Conservation (phyloP, 2,797 vertebrate species). For the Cercopithecus petaurista region DNA sequence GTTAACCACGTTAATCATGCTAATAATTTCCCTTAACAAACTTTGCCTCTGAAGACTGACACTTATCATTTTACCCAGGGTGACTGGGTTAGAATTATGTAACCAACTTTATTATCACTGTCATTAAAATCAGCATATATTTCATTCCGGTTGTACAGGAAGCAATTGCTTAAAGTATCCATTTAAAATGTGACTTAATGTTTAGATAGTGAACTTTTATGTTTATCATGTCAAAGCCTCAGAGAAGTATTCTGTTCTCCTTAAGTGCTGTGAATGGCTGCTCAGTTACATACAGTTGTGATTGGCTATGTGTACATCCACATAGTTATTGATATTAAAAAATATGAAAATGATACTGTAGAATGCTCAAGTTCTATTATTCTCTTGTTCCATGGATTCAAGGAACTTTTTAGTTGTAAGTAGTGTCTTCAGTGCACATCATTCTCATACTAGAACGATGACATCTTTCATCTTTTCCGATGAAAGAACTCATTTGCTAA, state of each 20-base stretch:
- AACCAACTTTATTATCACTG: constrained; percentile 45
- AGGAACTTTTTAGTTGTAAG: background rate
- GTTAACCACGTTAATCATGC: background rate
- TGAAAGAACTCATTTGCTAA: background rate
- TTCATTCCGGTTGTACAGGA: constrained; percentile 45
- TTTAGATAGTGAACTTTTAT: constrained; percentile 24
- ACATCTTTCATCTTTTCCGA: background rate
- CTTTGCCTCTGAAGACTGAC: background rate
- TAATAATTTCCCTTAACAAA: constrained; percentile 41
- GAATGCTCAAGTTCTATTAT: background rate
- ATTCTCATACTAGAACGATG: background rate
- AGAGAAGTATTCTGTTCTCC: constrained; percentile 1
- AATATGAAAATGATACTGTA: too few species aligned
- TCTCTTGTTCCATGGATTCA: background rate
- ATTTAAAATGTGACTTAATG: constrained; percentile 30
- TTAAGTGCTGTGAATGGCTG: background rate
- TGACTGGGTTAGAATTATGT: constrained; percentile 3
- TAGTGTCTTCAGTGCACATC: background rate
- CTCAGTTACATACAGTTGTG: background rate
- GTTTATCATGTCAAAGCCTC: constrained; percentile 27
- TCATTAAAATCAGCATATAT: constrained; percentile 25
- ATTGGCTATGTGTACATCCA: background rate
- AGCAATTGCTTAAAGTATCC: background rate
- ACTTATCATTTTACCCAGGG: background rate
- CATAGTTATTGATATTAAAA: background rate